A percentile compares a stretch with the other conserved stretches of the same genome.
Conservation (phyloP, 1,140 invertebrate species). For the Euwallacea fornicatus region DNA sequence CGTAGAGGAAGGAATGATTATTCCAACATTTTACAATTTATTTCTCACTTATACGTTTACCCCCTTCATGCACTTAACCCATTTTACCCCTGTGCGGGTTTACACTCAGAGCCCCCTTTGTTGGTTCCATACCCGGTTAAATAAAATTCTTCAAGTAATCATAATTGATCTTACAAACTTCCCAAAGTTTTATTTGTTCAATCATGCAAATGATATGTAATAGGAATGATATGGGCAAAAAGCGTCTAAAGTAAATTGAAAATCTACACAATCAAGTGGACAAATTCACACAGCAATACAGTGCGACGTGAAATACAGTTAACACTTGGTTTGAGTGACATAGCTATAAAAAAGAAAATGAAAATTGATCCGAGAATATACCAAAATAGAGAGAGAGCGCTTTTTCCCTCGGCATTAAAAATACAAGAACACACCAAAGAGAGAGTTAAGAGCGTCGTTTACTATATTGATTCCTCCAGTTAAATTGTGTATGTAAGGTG, state of each 20-base stretch:
- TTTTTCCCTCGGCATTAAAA: slow-evolving; percentile 8
- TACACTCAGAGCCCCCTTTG: too few relatives aligned
- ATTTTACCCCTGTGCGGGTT: too few relatives aligned
- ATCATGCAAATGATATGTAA: too few relatives aligned
- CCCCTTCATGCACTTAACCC: too few relatives aligned
- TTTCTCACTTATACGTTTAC: too few relatives aligned
- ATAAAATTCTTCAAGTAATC: too few relatives aligned
- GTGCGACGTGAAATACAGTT: background rate
- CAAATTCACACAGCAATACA: background rate
- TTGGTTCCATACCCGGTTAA: too few relatives aligned
- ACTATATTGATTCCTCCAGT: slow-evolving; percentile 20
- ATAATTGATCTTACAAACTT: too few relatives aligned
- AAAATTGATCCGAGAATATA: too few relatives aligned
- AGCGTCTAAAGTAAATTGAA: background rate
- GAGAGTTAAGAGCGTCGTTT: slow-evolving; percentile 22
- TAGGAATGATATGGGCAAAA: background rate
- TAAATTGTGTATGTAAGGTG: slow-evolving; percentile 25
- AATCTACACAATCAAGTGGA: background rate
- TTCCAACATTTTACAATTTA: too few relatives aligned
- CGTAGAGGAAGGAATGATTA: too few relatives aligned
- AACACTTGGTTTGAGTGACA: background rate
- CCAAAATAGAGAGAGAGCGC: background rate
- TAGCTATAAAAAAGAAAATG: background rate
- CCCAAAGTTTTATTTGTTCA: too few relatives aligned
- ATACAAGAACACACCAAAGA: slow-evolving; percentile 10